Percentiles rank a stretch among this genome's conserved stretches.
Conservation (phyloP, 2,113 vertebrate genomes). For the Pomatorhinus ruficollis region DNA sequence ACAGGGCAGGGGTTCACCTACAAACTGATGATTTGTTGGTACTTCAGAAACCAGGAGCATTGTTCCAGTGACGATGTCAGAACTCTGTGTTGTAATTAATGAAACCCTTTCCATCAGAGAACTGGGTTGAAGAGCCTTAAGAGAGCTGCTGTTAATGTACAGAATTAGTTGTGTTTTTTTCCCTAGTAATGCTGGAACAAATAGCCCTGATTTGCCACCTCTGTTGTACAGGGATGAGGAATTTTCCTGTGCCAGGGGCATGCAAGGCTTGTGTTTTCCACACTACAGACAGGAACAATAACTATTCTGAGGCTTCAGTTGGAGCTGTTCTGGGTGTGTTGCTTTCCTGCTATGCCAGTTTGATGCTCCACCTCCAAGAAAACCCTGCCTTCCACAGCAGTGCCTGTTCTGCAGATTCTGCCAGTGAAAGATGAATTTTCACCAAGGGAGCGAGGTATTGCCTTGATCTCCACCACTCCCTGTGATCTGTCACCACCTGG, state of each 20-base stretch:
- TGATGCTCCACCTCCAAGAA: neutral
- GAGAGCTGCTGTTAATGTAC: fast-evolving
- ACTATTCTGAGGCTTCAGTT: neutral
- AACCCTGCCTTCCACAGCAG: neutral
- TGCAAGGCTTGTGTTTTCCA: neutral
- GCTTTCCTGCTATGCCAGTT: neutral
- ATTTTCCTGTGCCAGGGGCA: neutral
- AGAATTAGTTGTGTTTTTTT: neutral
- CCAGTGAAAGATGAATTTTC: neutral
- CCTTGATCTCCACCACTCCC: neutral
- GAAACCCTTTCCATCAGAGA: neutral
- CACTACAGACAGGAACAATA: neutral
- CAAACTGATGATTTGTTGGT: neutral
- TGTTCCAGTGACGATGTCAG: neutral
- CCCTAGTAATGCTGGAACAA: neutral
- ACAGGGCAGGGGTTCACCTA: neutral
- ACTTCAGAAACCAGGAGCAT: neutral
- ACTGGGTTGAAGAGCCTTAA: neutral
- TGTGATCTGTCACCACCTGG: neutral
- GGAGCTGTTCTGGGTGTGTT: neutral
- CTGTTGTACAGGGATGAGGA: neutral
- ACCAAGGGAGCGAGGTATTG: neutral
- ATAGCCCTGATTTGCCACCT: neutral
- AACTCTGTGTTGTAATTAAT: neutral
- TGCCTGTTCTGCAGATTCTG: neutral